These are phyloP conservation scores for Dermolepida albohirtum DNA, from an alignment of 2,888 invertebrate species.

Conservation along the genomic window DNA sequence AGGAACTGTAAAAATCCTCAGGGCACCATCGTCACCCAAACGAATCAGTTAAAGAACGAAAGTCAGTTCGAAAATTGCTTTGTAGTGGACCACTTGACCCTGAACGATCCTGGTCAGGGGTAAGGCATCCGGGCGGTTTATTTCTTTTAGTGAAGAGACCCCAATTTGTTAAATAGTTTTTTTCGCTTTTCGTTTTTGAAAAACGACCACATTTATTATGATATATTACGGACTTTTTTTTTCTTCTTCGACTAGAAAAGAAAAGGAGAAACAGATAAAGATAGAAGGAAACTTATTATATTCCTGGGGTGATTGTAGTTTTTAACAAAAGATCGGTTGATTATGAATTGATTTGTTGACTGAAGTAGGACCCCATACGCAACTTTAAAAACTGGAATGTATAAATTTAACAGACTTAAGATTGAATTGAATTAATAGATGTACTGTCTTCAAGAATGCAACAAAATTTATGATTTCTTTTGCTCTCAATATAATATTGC, in stretches of 20 bases:
- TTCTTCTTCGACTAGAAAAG: neutral
- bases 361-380: too few species aligned
- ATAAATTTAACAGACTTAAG: too few species aligned
- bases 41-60: conserved; percentile 48
- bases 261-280: neutral
- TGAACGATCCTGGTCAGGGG: conserved; percentile 49
- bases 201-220: conserved; percentile 60
- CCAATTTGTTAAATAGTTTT: conserved; percentile 58
- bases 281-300: conserved; percentile 16
- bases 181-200: conserved; percentile 52
- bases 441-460: too few species aligned
- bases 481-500: too few species aligned
- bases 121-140: conserved; percentile 47
- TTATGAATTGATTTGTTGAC: neutral
- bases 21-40: conserved; percentile 37
- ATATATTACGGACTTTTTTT: conserved; percentile 52
- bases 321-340: conserved; percentile 15
- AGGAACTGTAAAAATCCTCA: conserved; percentile 8
- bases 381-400: too few species aligned
- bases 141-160: conserved; percentile 49
- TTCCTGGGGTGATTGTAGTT: conserved; percentile 19
- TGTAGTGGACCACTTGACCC: conserved; percentile 52
- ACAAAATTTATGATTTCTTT: too few species aligned
- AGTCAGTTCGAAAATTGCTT: conserved; percentile 52
- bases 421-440: too few species aligned